These are phyloP conservation scores for Brachymystax lenok DNA, from an alignment of 2,797 vertebrate genomes.

Conservation along the genomic window DNA sequence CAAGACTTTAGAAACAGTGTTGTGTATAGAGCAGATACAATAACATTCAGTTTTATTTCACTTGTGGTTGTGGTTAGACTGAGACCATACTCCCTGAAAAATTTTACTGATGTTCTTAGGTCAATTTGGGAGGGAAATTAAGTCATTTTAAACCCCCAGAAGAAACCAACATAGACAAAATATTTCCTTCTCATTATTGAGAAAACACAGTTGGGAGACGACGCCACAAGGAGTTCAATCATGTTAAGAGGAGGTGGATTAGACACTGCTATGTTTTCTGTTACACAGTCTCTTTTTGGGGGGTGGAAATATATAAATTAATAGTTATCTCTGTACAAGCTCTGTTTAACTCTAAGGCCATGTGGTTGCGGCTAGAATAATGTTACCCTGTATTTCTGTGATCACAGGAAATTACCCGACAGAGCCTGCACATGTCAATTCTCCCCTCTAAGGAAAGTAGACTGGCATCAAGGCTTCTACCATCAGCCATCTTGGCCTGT, in stretches of 20 bases:
- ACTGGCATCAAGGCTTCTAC: not conserved
- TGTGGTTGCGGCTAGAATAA: conserved; percentile 43
- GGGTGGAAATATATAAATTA: conserved; percentile 47
- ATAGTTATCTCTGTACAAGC: conserved; percentile 41
- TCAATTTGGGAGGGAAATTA: conserved; percentile 60
- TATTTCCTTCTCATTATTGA: conserved; percentile 61
- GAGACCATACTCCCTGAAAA: conserved; percentile 47
- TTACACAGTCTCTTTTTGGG: conserved; percentile 30
- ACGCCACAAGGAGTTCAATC: conserved; percentile 48
- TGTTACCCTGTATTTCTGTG: conserved; percentile 43
- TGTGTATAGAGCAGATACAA: conserved; percentile 27
- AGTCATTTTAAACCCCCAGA: conserved; percentile 61
- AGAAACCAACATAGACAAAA: conserved; percentile 57
- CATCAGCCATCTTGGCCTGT: conserved; percentile 22
- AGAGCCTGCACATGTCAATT: conserved; percentile 48
- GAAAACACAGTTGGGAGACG: conserved; percentile 45
- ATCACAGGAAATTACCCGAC: conserved; percentile 46
- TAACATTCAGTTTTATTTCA: conserved; percentile 61
- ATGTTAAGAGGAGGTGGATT: conserved; percentile 55
- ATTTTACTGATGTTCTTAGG: conserved; percentile 60
- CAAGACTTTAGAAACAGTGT: conserved; percentile 23
- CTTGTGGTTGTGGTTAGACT: conserved; percentile 47
- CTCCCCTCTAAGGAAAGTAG: not conserved
- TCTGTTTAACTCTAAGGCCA: conserved; percentile 30
- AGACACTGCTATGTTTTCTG: conserved; percentile 25